Evolutionary conservation across 2,113 vertebrate genomes (phyloP).

Genomic region (Oreochromis niloticus): DNA sequence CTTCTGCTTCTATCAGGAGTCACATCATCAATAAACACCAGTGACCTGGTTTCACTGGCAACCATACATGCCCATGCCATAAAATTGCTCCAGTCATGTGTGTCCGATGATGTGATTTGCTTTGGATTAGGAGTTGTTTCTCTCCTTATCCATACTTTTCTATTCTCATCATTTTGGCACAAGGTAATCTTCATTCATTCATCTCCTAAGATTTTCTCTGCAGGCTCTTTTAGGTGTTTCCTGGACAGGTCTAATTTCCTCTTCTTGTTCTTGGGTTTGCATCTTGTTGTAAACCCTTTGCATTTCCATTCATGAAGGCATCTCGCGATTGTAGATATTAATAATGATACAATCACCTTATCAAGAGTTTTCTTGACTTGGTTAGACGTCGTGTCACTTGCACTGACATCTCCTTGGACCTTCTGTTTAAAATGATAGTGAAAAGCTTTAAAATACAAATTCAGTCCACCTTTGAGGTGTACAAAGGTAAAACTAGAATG

Average conservation of each 20-base stretch:
- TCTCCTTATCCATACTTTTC: background rate
- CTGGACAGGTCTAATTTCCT: background rate
- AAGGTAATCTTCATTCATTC: background rate
- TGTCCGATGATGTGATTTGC: background rate
- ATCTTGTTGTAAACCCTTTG: background rate
- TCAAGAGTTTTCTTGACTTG: background rate
- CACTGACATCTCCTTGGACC: fast-evolving
- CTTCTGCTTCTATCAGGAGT: background rate
- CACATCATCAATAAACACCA: background rate
- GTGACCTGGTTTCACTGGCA: background rate
- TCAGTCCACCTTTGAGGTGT: background rate
- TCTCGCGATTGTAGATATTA: background rate
- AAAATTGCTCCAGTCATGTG: background rate
- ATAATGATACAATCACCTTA: fast-evolving
- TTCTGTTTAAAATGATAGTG: background rate
- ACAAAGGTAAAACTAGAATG: background rate
- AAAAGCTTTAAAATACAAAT: background rate
- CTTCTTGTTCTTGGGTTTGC: background rate
- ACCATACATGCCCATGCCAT: background rate
- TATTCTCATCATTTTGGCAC: background rate
- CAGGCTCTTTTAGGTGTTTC: background rate
- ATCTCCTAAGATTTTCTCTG: background rate
- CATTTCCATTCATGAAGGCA: background rate
- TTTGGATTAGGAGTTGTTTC: background rate
- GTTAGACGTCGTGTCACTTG: background rate